These are phyloP conservation scores for Drosophila niveifrons DNA, from an alignment of 2,888 invertebrate genomes.

Conservation along the genomic window DNA sequence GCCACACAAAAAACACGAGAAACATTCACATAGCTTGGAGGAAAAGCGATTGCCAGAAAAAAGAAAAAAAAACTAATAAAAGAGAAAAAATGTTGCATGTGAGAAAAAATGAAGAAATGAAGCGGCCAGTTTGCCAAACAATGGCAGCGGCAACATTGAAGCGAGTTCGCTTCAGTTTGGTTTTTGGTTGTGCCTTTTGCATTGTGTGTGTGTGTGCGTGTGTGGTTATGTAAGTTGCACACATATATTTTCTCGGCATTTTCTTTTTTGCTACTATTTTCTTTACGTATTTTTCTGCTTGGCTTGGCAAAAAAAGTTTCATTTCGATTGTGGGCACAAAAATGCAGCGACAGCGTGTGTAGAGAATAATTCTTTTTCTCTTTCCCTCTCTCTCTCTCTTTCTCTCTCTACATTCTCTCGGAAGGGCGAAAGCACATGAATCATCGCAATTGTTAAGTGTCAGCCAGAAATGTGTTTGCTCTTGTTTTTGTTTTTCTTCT, in stretches of 20 bases:
- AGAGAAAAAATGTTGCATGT: constrained; percentile 46
- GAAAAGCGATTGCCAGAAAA: constrained; percentile 35
- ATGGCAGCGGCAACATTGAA: constrained; percentile 53
- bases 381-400: no score
- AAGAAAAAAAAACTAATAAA: constrained; percentile 13
- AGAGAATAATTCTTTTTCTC: constrained; percentile 1
- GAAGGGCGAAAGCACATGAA: constrained; percentile 42
- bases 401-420: background rate
- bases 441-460: constrained; percentile 43
- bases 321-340: constrained; percentile 35
- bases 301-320: constrained; percentile 60
- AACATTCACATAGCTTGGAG: constrained; percentile 34
- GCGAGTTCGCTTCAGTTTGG: constrained; percentile 33
- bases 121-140: constrained; percentile 44
- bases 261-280: constrained; percentile 30
- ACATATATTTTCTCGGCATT: constrained; percentile 40
- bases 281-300: constrained; percentile 48
- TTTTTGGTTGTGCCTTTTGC: background rate
- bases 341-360: constrained; percentile 50
- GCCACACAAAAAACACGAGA: constrained; percentile 32
- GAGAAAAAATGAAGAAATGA: constrained; percentile 39
- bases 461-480: constrained; percentile 40
- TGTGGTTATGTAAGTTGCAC: constrained; percentile 54
- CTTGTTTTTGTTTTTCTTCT: constrained; percentile 14
- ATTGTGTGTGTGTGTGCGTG: background rate